These are phyloP conservation scores for Galerucella calmariensis DNA, from an alignment of 2,888 invertebrate species.

Conservation along the genomic window DNA sequence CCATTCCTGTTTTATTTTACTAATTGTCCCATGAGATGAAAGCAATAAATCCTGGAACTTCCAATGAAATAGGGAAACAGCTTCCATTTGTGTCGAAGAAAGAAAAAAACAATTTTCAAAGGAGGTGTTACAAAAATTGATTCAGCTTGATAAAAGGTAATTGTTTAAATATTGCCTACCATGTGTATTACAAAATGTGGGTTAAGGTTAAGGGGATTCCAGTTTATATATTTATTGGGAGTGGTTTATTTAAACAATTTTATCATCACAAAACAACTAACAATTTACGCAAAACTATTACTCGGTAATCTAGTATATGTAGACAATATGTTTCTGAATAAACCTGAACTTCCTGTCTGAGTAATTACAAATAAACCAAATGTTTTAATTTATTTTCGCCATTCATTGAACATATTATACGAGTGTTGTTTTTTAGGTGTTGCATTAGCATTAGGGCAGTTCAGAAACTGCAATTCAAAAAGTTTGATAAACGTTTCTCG, in stretches of 20 bases:
- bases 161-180: not conserved
- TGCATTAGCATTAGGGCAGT: no score
- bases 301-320: not conserved
- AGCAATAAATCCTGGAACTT: no score
- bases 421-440: not conserved
- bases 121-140: no score
- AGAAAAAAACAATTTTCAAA: no score
- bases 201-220: not conserved
- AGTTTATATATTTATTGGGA: not conserved
- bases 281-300: not conserved
- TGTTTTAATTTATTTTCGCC: not conserved
- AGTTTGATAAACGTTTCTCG: no score
- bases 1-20: no score
- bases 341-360: not conserved
- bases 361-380: conserved; percentile 5
- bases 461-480: no score
- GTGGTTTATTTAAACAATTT: conserved; percentile 8
- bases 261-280: not conserved
- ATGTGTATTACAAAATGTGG: not conserved
- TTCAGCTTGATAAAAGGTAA: not conserved
- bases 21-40: no score
- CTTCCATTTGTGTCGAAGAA: no score
- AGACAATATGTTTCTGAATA: not conserved
- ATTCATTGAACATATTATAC: not conserved
- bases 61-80: no score